phyloP scores from a whole-genome alignment of 2,113 vertebrate genomes.

The Pitta sordida region DNA sequence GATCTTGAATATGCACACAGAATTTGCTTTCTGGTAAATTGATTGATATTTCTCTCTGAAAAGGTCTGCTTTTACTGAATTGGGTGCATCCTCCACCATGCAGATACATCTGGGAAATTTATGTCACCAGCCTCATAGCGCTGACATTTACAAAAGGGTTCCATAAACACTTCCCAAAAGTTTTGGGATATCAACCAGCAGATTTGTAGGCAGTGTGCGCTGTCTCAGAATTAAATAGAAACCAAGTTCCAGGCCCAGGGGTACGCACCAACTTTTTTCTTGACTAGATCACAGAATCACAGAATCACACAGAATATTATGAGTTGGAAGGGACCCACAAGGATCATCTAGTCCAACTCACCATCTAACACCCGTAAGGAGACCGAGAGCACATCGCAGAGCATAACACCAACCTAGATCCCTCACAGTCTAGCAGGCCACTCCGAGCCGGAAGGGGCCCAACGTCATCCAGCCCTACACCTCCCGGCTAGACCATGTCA shows the following conservation, averaged over 20 bases:
- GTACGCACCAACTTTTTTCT: background rate
- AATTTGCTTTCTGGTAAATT: background rate
- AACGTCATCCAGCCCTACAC: too few relatives aligned
- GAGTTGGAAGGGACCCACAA: too few relatives aligned
- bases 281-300: too few relatives aligned
- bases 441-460: too few relatives aligned
- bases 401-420: too few relatives aligned
- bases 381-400: too few relatives aligned
- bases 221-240: background rate
- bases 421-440: too few relatives aligned
- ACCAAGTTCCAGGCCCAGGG: background rate
- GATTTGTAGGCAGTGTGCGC: background rate
- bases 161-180: background rate
- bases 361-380: too few relatives aligned
- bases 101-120: rapidly evolving
- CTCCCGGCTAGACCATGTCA: too few relatives aligned
- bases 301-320: too few relatives aligned
- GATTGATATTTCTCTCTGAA: background rate
- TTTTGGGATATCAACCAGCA: background rate
- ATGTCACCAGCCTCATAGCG: background rate
- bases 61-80: background rate
- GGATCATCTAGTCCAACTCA: too few relatives aligned
- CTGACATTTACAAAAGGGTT: background rate
- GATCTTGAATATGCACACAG: background rate
- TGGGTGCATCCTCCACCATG: background rate